Evolutionary conservation across 2,888 invertebrate species (phyloP).

Genomic region (Notodonta dromedarius): DNA sequence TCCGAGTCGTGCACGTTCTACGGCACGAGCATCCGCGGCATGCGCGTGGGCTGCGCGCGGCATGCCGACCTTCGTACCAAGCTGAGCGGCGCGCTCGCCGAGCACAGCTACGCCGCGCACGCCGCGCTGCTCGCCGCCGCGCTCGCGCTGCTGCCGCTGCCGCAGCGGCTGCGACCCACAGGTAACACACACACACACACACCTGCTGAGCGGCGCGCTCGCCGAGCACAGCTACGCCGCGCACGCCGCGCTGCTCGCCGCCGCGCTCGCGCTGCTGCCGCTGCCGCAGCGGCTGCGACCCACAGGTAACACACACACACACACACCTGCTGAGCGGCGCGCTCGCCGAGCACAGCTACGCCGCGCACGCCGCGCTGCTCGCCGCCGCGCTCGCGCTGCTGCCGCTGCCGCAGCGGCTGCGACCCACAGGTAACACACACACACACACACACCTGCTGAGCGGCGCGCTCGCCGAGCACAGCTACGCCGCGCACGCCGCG

Average conservation of each 20-base stretch:
- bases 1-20: constrained; percentile 76
- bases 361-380: neutral
- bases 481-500: neutral
- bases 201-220: constrained; percentile 56
- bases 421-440: neutral
- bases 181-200: constrained; percentile 28
- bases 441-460: neutral
- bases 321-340: neutral
- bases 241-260: constrained; percentile 57
- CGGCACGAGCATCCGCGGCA: constrained; percentile 61
- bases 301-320: constrained; percentile 31
- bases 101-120: constrained; percentile 50
- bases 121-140: constrained; percentile 56
- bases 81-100: constrained; percentile 63
- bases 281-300: constrained; percentile 39
- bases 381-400: constrained; percentile 3
- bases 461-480: neutral
- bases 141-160: constrained; percentile 40
- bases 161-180: constrained; percentile 34
- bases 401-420: constrained; percentile 4
- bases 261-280: constrained; percentile 40
- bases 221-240: constrained; percentile 54
- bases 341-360: neutral
- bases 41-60: constrained; percentile 58
- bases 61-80: constrained; percentile 70